phyloP scores from a whole-genome alignment of 2,888 invertebrate species.

The Pantelozetes paolii region DNA sequence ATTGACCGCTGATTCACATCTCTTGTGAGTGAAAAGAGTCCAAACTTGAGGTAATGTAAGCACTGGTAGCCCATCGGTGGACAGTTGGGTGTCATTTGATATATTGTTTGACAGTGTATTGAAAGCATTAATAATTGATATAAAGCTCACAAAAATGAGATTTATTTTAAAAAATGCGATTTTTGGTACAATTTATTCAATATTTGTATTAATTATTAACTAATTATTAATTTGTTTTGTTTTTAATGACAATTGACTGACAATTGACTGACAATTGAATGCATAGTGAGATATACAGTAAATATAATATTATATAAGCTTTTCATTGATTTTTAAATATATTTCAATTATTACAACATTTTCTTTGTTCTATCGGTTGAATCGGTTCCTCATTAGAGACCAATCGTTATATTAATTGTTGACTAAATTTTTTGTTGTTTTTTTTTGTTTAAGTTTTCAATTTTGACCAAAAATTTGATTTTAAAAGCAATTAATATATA shows the following conservation, averaged over 20 bases:
- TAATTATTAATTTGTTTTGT: conserved; percentile 1
- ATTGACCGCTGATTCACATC: too few relatives aligned
- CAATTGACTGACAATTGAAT: conserved; percentile 3
- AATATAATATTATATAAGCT: neutral
- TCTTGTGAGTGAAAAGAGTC: too few relatives aligned
- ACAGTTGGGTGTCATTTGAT: too few relatives aligned
- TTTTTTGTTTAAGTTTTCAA: neutral
- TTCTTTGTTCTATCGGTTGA: neutral
- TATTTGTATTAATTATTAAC: conserved; percentile 12
- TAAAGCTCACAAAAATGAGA: conserved; percentile 31
- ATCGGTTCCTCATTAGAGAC: too few relatives aligned
- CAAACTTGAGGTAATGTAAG: too few relatives aligned
- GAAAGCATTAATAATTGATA: neutral
- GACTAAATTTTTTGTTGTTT: neutral
- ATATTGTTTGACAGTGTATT: neutral
- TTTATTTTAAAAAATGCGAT: conserved; percentile 29
- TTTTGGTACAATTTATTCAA: conserved; percentile 25
- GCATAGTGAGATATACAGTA: conserved; percentile 34
- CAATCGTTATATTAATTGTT: too few relatives aligned
- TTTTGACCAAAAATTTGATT: too few relatives aligned
- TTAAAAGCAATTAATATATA: too few relatives aligned
- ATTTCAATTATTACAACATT: neutral
- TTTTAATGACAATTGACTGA: conserved; percentile 30
- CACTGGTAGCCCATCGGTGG: too few relatives aligned
- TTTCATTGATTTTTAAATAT: neutral